A percentile compares a stretch with the other conserved stretches of the same genome.
Evolutionary conservation across 2,113 vertebrate species (phyloP).

Genomic region (Neofelis nebulosa): DNA sequence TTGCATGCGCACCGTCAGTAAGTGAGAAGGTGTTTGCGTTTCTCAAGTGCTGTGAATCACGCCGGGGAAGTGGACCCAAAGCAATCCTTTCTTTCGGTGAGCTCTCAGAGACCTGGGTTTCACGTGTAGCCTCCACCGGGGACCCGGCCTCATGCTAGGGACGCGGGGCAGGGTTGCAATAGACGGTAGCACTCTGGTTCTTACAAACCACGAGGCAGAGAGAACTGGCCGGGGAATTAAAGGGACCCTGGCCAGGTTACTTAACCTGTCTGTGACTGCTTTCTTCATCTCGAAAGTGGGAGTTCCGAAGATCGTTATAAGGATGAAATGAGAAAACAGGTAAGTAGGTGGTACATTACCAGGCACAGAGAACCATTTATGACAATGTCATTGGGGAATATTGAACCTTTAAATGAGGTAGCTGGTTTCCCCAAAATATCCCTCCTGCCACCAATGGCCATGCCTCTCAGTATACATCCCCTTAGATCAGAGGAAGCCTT

Average conservation of each 20-base stretch:
- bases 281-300: background rate
- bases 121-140: background rate
- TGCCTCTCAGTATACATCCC: background rate
- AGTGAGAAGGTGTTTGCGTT: background rate
- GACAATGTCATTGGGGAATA: background rate
- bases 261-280: background rate
- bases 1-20: background rate
- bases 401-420: background rate
- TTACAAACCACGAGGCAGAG: background rate
- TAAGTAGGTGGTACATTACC: too few relatives aligned
- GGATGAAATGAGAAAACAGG: background rate
- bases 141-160: background rate
- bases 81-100: background rate
- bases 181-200: background rate
- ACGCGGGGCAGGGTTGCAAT: fast-evolving
- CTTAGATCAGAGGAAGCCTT: background rate
- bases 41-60: background rate
- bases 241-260: background rate
- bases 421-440: background rate
- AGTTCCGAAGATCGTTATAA: background rate
- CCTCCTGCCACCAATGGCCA: background rate
- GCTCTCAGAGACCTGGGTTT: background rate
- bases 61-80: background rate
- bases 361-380: background rate
- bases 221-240: background rate